Evolutionary conservation across 2,797 vertebrate genomes (phyloP).

Genomic region (Sebastes steindachneri): DNA sequence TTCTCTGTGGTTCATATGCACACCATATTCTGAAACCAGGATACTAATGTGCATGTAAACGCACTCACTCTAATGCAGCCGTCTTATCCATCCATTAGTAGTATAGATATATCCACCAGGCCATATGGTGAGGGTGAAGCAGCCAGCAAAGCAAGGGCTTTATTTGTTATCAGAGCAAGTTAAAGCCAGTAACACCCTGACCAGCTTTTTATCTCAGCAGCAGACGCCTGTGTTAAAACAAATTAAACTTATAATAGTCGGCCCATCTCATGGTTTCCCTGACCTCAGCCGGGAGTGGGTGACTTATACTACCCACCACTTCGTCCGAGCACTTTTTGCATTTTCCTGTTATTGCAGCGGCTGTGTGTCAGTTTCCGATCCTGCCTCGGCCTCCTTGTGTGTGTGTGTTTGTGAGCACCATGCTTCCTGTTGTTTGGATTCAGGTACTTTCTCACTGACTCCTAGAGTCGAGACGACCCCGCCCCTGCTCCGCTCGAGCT

Average conservation of each 20-base stretch:
- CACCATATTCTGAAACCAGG: not conserved
- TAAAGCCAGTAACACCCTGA: not conserved
- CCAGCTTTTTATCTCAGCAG: not conserved
- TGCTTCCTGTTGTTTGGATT: slow-evolving; percentile 77
- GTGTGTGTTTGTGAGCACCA: not conserved
- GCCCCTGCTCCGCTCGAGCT: slow-evolving; percentile 6
- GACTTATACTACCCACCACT: slow-evolving; percentile 3
- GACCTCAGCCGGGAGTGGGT: not conserved
- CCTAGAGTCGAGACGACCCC: slow-evolving; percentile 2
- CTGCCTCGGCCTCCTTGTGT: slow-evolving; percentile 7
- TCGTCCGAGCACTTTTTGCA: slow-evolving; percentile 29
- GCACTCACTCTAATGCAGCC: not conserved
- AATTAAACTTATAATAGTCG: not conserved
- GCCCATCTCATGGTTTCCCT: not conserved
- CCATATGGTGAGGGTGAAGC: slow-evolving; percentile 49
- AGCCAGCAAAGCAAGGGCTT: not conserved
- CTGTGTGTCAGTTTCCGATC: slow-evolving; percentile 55
- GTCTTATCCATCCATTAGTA: slow-evolving; percentile 40
- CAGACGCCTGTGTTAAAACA: not conserved
- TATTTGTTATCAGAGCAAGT: slow-evolving; percentile 7
- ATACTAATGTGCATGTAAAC: not conserved
- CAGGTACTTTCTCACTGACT: slow-evolving; percentile 68
- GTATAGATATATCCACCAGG: slow-evolving; percentile 19
- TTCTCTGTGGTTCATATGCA: not conserved
- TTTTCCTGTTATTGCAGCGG: slow-evolving; percentile 78